Conservation (phyloP, 2,888 invertebrate species). For the Rosalia funebris region DNA sequence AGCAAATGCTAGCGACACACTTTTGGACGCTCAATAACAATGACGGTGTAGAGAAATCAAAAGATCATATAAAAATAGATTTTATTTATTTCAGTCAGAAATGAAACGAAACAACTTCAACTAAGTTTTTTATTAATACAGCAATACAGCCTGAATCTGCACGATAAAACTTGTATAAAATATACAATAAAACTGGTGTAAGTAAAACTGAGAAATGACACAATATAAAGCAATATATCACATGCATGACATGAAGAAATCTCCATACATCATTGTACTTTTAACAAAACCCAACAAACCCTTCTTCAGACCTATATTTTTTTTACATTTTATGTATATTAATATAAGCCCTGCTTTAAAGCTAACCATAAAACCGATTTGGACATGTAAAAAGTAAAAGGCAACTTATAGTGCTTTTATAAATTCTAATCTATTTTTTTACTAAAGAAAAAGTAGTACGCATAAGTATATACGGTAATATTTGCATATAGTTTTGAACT, state of each 20-base stretch:
- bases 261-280: constrained; percentile 30
- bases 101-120: neutral
- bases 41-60: too few species aligned
- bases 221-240: constrained; percentile 36
- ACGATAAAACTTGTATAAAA: constrained; percentile 39
- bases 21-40: too few species aligned
- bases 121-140: constrained; percentile 14
- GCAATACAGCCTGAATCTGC: constrained; percentile 14
- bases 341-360: constrained; percentile 8
- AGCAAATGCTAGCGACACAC: too few species aligned
- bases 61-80: too few species aligned
- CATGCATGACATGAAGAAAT: constrained; percentile 30
- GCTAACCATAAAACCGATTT: constrained; percentile 6
- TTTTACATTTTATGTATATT: constrained; percentile 4
- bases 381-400: constrained; percentile 7
- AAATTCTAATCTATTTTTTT: too few species aligned
- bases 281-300: constrained; percentile 31
- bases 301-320: constrained; percentile 21
- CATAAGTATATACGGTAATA: too few species aligned
- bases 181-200: constrained; percentile 37
- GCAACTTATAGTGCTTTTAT: neutral
- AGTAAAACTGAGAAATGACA: constrained; percentile 32
- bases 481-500: neutral
- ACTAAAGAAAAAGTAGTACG: too few species aligned
- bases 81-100: neutral